Evolutionary conservation across 2,797 vertebrate species (phyloP), one percentile per base, ranked within the genome.

Genomic region (Philypnodon macrostomus): DNA sequence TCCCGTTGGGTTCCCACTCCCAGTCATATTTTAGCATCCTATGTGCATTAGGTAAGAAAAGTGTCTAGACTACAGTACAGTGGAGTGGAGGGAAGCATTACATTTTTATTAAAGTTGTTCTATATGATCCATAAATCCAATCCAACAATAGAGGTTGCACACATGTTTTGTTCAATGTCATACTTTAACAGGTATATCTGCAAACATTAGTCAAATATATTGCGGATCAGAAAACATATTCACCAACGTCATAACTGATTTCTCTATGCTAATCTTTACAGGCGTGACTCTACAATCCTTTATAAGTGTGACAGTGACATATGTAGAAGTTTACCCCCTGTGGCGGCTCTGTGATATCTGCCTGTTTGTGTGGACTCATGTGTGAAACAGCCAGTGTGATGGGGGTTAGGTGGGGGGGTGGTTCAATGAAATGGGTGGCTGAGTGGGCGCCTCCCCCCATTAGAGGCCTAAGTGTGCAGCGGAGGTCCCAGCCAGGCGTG

Each of bases 401-500:
- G 44, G 23, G 44, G 48, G 48, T 4, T n/a, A n/a, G n/a, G n/a
- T n/a, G n/a, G 37, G 47, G 65, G 47, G 38, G 44, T 29, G 53
- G 72, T 70, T 73, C 68, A 89, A 91, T 89, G 84, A 90, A 84
- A 90, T 88, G 88, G 85, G 87, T 89, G 84, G 73, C 70, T 82
- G 82, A 82, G 63, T 75, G 39, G 75, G 68, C 14, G 59, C 77
- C 81, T 74, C 79, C 82, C 82, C 73, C 82, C 70, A 87, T 89
- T 89, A 86, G 79, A 77, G 79, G 73, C 51, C 78, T 90, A 87
- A 90, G 88, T 85, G 81, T 80, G 75, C 72, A 78, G 73, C 68
- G 52, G 73, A 74, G 72, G 76, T 77, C 70, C 68, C 71, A 21
- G 78, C 44, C 70, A 77, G 83, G 85, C 86, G 87, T 83, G 87